These are phyloP conservation scores for Scaeva pyrastri DNA, from an alignment of 2,888 invertebrate genomes.

Conservation along the genomic window DNA sequence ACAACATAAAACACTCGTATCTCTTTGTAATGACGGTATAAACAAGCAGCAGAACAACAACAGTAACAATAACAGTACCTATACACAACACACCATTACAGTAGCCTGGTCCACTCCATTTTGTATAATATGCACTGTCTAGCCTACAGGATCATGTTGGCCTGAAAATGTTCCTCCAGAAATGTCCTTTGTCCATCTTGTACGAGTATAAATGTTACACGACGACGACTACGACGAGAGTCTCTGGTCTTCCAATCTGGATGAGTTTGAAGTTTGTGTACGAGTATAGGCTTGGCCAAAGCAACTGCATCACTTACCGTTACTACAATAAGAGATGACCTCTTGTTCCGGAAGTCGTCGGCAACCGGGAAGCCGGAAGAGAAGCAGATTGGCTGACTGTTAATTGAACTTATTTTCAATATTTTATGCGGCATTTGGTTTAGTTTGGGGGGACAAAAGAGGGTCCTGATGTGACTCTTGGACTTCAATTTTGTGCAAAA, in stretches of 20 bases:
- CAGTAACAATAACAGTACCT: constrained; percentile 39
- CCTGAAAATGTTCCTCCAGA: constrained; percentile 35
- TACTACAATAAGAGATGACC: constrained; percentile 14
- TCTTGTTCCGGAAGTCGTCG: background rate
- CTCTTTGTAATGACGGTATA: constrained; percentile 58
- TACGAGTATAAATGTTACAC: constrained; percentile 15
- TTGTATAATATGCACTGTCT: background rate
- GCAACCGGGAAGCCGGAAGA: background rate
- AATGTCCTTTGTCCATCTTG: constrained; percentile 41
- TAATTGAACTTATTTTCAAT: constrained; percentile 73
- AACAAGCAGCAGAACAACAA: constrained; percentile 53
- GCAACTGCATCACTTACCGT: constrained; percentile 16
- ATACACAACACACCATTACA: too few relatives aligned
- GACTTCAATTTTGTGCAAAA: constrained; percentile 20
- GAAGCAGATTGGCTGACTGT: constrained; percentile 52
- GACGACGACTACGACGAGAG: too few relatives aligned
- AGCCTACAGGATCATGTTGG: constrained; percentile 19
- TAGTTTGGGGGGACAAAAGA: background rate
- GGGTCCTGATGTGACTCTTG: background rate
- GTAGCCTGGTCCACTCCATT: background rate
- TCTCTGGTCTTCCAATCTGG: constrained; percentile 2
- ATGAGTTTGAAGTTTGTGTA: constrained; percentile 21
- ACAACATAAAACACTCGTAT: constrained; percentile 49
- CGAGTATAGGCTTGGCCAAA: constrained; percentile 5
- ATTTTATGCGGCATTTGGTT: constrained; percentile 46